Evolutionary conservation across 2,888 invertebrate genomes (phyloP), one percentile per base, ranked within the genome.

Genomic region (Pachliopta kotzebuea): DNA sequence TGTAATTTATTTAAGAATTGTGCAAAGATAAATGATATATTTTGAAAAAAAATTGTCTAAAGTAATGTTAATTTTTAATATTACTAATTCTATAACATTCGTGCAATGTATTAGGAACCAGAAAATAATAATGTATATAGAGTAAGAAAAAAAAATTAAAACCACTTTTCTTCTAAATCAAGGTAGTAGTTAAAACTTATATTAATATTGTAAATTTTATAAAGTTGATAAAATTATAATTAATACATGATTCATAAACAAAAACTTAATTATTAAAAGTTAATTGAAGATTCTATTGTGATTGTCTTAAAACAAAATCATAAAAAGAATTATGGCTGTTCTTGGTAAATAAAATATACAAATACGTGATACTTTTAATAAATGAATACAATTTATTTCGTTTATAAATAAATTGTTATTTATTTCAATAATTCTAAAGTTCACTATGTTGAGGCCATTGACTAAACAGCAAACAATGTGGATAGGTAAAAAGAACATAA

Each of bases 401-500:
- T 45, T 1, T n/a, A 18, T n/a, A 45, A 45, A 45, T 45, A 45
- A 45, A 45, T 45, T n/a, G 45, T n/a, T 45, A 45, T 45, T 45
- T 6, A 45, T n/a, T n/a, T 1, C 8, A 45, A 45, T n/a, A 45
- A 45, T 18, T n/a, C 18, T 45, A 45, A 45, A 18, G 6, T 45
- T n/a, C 6, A 45, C 45, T n/a, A n/a, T n/a, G n/a, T 45, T 1
- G 11, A 45, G n/a, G 45, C 45, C 61, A 56, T 50, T 50, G 31
- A 50, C 45, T 29, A 11, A 29, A 56, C 29, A 45, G 23, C 49
- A 45, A 57, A 56, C 37, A 62, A 52, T 31, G 37, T 56, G 42
- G n/a, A 29, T 8, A 7, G 42, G 66, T 52, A 56, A 58, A 68
- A 54, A 45, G 26, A 63, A 21, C 3, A 58, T 63, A 63, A 65